Evolutionary conservation across 2,797 vertebrate species (phyloP).

Genomic region (Myotis pilosus): DNA sequence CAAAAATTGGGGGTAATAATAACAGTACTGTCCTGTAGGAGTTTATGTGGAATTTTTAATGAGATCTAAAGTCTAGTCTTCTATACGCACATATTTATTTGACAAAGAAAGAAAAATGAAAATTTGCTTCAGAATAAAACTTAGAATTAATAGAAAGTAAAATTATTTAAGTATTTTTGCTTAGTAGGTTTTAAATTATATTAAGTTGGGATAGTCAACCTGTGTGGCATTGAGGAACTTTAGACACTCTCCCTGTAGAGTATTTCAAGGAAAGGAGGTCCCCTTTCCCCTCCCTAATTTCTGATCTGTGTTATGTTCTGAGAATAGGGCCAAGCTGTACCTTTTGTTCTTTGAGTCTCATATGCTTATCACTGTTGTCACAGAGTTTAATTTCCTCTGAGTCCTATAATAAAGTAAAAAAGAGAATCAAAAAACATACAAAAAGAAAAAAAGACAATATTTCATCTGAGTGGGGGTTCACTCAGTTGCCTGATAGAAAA

Average conservation of each 20-base stretch:
- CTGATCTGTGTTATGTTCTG: not conserved
- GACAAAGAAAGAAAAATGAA: not conserved
- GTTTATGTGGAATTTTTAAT: not conserved
- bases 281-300: not conserved
- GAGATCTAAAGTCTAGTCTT: not conserved
- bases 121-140: not conserved
- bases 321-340: not conserved
- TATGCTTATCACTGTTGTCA: not conserved
- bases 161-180: not conserved
- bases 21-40: not conserved
- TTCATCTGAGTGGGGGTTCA: not conserved
- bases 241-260: not conserved
- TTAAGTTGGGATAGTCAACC: not conserved
- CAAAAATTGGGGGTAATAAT: not conserved
- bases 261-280: not conserved
- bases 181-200: not conserved
- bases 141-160: not conserved
- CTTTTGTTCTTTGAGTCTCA: slow-evolving; percentile 16
- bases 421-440: not conserved
- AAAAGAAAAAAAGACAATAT: not conserved
- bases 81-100: not conserved
- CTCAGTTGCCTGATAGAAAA: not conserved
- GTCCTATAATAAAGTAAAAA: not conserved
- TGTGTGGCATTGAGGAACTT: not conserved
- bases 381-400: slow-evolving; percentile 48